Evolutionary conservation across 2,113 vertebrate species (phyloP).

Genomic region (Kryptolebias marmoratus): DNA sequence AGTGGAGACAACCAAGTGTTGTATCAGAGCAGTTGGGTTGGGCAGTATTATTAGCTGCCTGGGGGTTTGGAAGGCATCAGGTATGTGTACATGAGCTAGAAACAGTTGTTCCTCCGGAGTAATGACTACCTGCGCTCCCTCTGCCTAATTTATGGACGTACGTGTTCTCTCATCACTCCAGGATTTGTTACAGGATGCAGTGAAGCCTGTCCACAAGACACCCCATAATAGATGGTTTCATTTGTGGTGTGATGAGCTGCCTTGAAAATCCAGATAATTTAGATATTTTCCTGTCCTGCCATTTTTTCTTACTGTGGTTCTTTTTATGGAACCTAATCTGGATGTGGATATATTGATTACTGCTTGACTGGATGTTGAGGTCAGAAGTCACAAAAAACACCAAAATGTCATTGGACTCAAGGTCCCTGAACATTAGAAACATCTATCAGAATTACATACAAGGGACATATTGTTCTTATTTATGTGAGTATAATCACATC

Average conservation of each 20-base stretch:
- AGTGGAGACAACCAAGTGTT: constrained; percentile 33
- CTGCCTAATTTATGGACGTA: constrained; percentile 75
- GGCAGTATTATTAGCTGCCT: constrained; percentile 73
- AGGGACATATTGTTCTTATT: no score
- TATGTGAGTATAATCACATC: no score
- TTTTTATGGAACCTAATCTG: neutral
- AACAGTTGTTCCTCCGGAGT: constrained; percentile 79
- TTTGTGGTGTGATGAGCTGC: constrained; percentile 37
- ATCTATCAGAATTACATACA: no score
- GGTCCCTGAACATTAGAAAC: no score
- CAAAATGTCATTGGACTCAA: no score
- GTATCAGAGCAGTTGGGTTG: constrained; percentile 46
- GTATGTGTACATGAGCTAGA: constrained; percentile 68
- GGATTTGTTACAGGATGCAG: constrained; percentile 48
- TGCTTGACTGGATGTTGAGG: constrained; percentile 37
- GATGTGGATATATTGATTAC: neutral
- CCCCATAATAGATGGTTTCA: constrained; percentile 53
- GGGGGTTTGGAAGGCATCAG: constrained; percentile 61
- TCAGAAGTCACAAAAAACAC: no score
- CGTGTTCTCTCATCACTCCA: constrained; percentile 38
- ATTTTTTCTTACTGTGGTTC: neutral
- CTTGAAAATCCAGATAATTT: constrained; percentile 21
- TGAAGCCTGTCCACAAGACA: constrained; percentile 35
- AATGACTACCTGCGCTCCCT: constrained; percentile 77
- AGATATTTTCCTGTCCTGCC: constrained; percentile 2